Conservation (phyloP, 2,888 invertebrate genomes). For the Lepidonotus clava region DNA sequence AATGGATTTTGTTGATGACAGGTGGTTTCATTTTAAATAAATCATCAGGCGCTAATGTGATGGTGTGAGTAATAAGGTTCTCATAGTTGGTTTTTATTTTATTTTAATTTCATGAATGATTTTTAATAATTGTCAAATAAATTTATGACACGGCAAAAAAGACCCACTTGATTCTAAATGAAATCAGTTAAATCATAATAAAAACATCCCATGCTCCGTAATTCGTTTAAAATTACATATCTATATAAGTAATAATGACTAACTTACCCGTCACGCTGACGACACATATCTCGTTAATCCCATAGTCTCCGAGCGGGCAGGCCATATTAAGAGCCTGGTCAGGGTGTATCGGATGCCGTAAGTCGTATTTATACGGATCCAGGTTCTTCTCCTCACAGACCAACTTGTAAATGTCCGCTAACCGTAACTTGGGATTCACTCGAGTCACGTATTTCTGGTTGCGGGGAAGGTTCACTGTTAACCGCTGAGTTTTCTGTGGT, state of each 20-base stretch:
- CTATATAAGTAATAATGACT: too few species aligned
- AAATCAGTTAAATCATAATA: background rate
- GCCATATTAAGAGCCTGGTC: constrained; percentile 84
- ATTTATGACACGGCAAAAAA: too few species aligned
- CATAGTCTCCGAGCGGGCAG: constrained; percentile 84
- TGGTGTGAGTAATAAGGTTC: too few species aligned
- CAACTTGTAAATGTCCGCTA: constrained; percentile 86
- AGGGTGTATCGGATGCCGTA: constrained; percentile 87
- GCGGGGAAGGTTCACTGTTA: constrained; percentile 87
- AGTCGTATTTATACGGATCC: constrained; percentile 87
- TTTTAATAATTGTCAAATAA: too few species aligned
- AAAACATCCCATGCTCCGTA: too few species aligned
- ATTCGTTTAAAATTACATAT: too few species aligned
- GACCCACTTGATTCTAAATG: too few species aligned
- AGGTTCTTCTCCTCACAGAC: constrained; percentile 89
- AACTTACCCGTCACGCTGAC: constrained; percentile 68
- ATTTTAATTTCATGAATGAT: too few species aligned
- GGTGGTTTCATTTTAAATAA: too few species aligned
- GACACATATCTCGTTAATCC: constrained; percentile 85
- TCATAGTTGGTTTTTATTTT: too few species aligned
- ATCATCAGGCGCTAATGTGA: too few species aligned
- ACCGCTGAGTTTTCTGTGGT: constrained; percentile 79
- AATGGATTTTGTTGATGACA: too few species aligned
- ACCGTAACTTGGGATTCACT: constrained; percentile 86
- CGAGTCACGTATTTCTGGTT: constrained; percentile 90